These are phyloP conservation scores for Pelobates cultripes DNA, from an alignment of 2,797 vertebrate genomes.

Conservation along the genomic window DNA sequence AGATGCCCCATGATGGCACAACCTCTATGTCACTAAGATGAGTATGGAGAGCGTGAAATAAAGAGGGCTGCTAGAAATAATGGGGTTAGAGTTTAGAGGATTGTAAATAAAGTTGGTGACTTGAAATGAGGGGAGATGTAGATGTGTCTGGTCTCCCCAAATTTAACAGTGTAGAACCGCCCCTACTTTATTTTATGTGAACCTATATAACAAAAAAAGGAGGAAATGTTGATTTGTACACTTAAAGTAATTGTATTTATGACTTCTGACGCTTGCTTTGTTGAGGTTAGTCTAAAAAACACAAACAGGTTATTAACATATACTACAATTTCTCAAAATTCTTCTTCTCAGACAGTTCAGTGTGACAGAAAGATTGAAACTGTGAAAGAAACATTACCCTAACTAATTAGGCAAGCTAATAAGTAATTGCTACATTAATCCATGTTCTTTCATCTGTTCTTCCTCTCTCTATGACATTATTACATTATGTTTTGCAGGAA, in stretches of 20 bases:
- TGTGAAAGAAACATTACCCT: conserved; percentile 74
- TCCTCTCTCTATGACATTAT: conserved; percentile 75
- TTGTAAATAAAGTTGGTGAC: too few relatives aligned
- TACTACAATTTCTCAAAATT: conserved; percentile 64
- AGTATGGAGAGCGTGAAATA: too few relatives aligned
- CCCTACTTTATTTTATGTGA: conserved; percentile 3
- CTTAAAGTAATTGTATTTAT: conserved; percentile 61
- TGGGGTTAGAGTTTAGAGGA: too few relatives aligned
- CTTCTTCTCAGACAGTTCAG: conserved; percentile 72
- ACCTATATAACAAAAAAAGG: conserved; percentile 63
- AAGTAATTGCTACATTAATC: conserved; percentile 91
- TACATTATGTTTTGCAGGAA: conserved; percentile 81
- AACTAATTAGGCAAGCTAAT: conserved; percentile 80
- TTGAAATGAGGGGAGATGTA: too few relatives aligned
- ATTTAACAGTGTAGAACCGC: too few relatives aligned
- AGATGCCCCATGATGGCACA: too few relatives aligned
- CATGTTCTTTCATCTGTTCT: conserved; percentile 73
- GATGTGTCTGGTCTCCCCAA: too few relatives aligned
- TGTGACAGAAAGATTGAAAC: conserved; percentile 74
- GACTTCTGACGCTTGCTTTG: conserved; percentile 65
- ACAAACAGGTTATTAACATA: conserved; percentile 65
- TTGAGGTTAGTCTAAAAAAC: conserved; percentile 66
- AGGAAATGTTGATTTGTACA: conserved; percentile 39
- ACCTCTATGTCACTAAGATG: too few relatives aligned
- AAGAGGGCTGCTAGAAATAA: too few relatives aligned